Evolutionary conservation across 1,140 invertebrate genomes (phyloP).

Genomic region (Ceratina australensis): DNA sequence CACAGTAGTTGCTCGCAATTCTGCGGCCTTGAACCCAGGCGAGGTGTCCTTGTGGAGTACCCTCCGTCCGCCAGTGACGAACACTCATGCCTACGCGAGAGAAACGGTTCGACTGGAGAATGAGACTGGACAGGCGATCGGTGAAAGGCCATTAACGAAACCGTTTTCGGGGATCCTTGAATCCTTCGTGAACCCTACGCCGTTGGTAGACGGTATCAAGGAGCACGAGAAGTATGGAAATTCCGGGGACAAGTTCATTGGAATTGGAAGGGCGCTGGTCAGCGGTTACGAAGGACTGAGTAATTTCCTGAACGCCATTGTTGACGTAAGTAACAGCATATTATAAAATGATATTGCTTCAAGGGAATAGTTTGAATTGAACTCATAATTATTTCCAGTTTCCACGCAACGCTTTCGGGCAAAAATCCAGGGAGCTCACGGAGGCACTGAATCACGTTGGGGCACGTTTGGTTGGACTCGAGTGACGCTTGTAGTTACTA

Average conservation of each 20-base stretch:
- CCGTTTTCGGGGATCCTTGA: slow-evolving; percentile 58
- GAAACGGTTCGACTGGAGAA: slow-evolving; percentile 68
- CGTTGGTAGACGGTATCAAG: slow-evolving; percentile 84
- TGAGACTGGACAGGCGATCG: slow-evolving; percentile 62
- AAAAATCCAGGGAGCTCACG: slow-evolving; percentile 78
- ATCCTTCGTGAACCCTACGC: slow-evolving; percentile 77
- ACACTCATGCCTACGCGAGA: slow-evolving; percentile 49
- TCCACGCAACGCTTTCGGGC: slow-evolving; percentile 77
- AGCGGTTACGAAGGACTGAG: slow-evolving; percentile 82
- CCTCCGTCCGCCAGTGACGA: slow-evolving; percentile 48
- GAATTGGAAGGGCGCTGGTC: slow-evolving; percentile 81
- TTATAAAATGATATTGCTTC: too few relatives aligned
- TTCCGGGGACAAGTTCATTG: slow-evolving; percentile 81
- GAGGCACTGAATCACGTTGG: slow-evolving; percentile 80
- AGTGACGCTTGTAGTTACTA: slow-evolving; percentile 51
- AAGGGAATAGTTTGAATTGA: background rate
- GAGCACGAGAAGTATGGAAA: slow-evolving; percentile 88
- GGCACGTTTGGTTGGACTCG: slow-evolving; percentile 79
- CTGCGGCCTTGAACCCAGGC: slow-evolving; percentile 47
- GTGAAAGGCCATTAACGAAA: slow-evolving; percentile 62
- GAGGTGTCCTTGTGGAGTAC: slow-evolving; percentile 43
- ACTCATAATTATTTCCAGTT: slow-evolving; percentile 71
- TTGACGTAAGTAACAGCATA: slow-evolving; percentile 76
- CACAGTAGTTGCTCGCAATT: slow-evolving; percentile 55
- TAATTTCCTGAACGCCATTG: slow-evolving; percentile 79